A percentile compares a stretch with the other conserved stretches of the same genome.
These are phyloP conservation scores for Corythornis madagascariensis DNA, from an alignment of 2,113 vertebrate genomes.

Conservation along the genomic window DNA sequence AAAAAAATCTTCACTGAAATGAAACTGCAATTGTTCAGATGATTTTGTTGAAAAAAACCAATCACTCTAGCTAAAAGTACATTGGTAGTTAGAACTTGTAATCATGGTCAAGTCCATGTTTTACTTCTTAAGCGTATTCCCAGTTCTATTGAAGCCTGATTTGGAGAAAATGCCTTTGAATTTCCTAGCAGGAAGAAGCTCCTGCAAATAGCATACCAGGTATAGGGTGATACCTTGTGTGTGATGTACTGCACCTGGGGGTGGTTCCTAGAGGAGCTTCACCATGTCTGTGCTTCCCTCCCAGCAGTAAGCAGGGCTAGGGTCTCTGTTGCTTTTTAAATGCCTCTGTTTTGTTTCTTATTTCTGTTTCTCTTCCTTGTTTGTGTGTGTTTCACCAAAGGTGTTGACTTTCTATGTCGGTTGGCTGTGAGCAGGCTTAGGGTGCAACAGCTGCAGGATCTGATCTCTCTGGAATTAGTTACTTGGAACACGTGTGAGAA, in stretches of 20 bases:
- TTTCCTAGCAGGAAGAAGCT: not conserved
- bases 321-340: not conserved
- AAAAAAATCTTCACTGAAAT: not conserved
- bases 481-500: not conserved
- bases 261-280: not conserved
- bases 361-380: not conserved
- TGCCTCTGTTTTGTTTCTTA: not conserved
- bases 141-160: not conserved
- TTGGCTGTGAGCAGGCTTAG: not conserved
- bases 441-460: not conserved
- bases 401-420: not conserved
- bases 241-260: fast-evolving
- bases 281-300: not conserved
- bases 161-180: not conserved
- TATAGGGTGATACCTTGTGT: not conserved
- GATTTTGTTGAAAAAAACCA: not conserved
- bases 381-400: not conserved
- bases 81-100: not conserved
- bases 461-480: conserved; percentile 17
- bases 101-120: not conserved
- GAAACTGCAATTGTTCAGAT: not conserved
- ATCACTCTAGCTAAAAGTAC: not conserved
- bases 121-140: not conserved
- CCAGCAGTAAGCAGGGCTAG: not conserved
- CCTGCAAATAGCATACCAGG: not conserved